Conservation (phyloP, 2,797 vertebrate species). For the Gymnocypris eckloni region DNA sequence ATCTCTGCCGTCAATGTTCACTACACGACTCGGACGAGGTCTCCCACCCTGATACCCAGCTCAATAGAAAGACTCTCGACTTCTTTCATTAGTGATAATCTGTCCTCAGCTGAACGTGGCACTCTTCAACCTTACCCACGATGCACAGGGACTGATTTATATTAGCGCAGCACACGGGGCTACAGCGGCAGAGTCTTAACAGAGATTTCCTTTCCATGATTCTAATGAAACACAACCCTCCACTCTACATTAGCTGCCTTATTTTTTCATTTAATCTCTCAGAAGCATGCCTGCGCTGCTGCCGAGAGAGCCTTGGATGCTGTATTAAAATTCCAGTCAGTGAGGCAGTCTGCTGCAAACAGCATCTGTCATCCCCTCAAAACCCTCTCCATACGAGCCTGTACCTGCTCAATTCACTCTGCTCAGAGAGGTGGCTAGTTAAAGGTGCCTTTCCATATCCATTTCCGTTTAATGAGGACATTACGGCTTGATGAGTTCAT, state of each 20-base stretch:
- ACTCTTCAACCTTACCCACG: background rate
- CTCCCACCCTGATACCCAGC: background rate
- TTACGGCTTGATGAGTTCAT: constrained; percentile 46
- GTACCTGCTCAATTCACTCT: constrained; percentile 58
- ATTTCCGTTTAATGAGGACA: background rate
- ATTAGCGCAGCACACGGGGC: background rate
- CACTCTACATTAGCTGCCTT: constrained; percentile 51
- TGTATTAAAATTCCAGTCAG: constrained; percentile 78
- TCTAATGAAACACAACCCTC: constrained; percentile 46
- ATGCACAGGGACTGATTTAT: constrained; percentile 2
- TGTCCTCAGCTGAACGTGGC: background rate
- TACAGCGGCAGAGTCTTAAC: background rate
- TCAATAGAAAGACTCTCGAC: background rate
- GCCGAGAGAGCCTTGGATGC: background rate
- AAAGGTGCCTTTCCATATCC: background rate
- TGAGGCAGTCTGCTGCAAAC: constrained; percentile 62
- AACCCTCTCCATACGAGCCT: constrained; percentile 52
- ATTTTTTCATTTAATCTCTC: constrained; percentile 39
- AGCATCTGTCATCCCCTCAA: constrained; percentile 64
- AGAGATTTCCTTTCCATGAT: background rate
- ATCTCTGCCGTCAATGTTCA: background rate
- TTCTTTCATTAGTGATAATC: constrained; percentile 4
- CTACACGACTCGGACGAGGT: constrained; percentile 4
- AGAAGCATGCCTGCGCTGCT: background rate
- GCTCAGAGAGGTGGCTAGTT: background rate